These are phyloP conservation scores for Salpingus planirostris DNA, from an alignment of 2,888 invertebrate genomes.

Conservation along the genomic window DNA sequence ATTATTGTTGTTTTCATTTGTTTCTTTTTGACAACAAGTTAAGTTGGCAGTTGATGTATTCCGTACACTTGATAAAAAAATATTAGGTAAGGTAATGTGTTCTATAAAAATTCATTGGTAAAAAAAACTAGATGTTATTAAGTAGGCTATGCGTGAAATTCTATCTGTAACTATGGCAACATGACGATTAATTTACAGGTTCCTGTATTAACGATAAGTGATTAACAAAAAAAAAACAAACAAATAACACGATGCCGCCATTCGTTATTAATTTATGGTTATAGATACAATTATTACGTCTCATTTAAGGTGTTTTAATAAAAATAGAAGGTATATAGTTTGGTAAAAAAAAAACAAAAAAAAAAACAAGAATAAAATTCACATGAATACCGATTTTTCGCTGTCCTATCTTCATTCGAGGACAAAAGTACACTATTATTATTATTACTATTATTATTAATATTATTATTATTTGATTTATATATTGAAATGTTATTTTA, in stretches of 20 bases:
- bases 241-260: not conserved
- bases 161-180: slow-evolving; percentile 30
- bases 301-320: slow-evolving; percentile 22
- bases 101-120: slow-evolving; percentile 37
- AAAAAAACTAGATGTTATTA: slow-evolving; percentile 37
- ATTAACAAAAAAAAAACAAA: not conserved
- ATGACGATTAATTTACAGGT: not conserved
- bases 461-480: no score
- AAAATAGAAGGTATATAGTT: slow-evolving; percentile 29
- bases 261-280: slow-evolving; percentile 11
- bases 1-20: slow-evolving; percentile 2
- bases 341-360: slow-evolving; percentile 21
- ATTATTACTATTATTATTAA: no score
- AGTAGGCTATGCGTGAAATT: slow-evolving; percentile 32
- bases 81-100: slow-evolving; percentile 35
- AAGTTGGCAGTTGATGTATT: slow-evolving; percentile 12
- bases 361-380: slow-evolving; percentile 15
- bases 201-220: not conserved
- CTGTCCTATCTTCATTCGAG: slow-evolving; percentile 18
- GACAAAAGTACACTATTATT: slow-evolving; percentile 26
- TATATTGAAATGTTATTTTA: slow-evolving; percentile 40
- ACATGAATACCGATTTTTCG: slow-evolving; percentile 19
- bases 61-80: slow-evolving; percentile 9
- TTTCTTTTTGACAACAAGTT: not conserved
- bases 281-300: slow-evolving; percentile 20